Conservation (phyloP, 2,797 vertebrate genomes). For the Sebastes taczanowskii region DNA sequence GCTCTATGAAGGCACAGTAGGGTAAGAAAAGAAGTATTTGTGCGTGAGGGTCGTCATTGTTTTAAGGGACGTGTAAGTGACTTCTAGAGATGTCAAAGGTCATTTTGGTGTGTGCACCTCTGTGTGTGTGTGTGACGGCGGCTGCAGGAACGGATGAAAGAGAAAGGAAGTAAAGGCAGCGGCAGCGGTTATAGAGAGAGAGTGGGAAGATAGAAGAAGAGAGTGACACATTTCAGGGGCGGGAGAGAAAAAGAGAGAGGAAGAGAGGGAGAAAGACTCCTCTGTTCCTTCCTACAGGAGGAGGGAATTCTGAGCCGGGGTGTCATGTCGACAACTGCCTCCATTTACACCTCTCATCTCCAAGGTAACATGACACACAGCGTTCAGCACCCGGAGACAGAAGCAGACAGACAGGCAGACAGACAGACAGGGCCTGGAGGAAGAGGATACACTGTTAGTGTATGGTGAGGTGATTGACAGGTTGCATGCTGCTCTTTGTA, state of each 20-base stretch:
- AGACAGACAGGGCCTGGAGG: background rate
- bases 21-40: slow-evolving; percentile 82
- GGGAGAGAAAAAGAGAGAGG: slow-evolving; percentile 55
- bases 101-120: slow-evolving; percentile 18
- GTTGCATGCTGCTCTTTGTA: background rate
- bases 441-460: slow-evolving; percentile 4
- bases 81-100: slow-evolving; percentile 57
- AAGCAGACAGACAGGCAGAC: slow-evolving; percentile 5
- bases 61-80: background rate
- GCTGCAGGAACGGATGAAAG: slow-evolving; percentile 39
- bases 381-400: slow-evolving; percentile 47
- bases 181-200: slow-evolving; percentile 22
- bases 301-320: slow-evolving; percentile 78
- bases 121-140: slow-evolving; percentile 7
- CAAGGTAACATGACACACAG: slow-evolving; percentile 68
- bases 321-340: slow-evolving; percentile 78
- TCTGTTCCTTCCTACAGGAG: slow-evolving; percentile 71
- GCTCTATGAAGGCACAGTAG: slow-evolving; percentile 86
- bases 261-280: slow-evolving; percentile 70
- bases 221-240: slow-evolving; percentile 68
- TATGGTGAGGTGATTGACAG: slow-evolving; percentile 1
- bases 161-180: slow-evolving; percentile 39
- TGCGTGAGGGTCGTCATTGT: background rate
- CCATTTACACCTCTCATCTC: slow-evolving; percentile 79
- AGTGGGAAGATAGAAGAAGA: slow-evolving; percentile 42